Evolutionary conservation across 2,113 vertebrate species (phyloP), one percentile per base, ranked within the genome.

Genomic region (Pterocles gutturalis): DNA sequence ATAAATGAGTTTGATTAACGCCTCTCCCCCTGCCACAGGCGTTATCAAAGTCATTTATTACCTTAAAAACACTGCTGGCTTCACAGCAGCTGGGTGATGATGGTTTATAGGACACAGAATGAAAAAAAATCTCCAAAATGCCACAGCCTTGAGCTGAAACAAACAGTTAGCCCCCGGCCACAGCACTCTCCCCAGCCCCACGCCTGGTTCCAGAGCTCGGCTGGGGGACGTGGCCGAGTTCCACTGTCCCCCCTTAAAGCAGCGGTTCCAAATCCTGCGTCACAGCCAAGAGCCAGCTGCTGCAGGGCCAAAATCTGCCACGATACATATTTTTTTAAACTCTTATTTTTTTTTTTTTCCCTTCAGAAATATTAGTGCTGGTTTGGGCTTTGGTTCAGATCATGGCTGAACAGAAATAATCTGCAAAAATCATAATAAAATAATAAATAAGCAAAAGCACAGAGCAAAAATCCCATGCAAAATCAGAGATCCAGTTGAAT

Each of bases 11-110:
- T 79, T 83, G 78, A 88, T 93, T 64, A 51, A 72, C 2, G 8
- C 65, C 65, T 84, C 61, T 45, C 26, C 49, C 29, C n/a, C 43
- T 1, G 0, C 48, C 1, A 1, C 0, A 2, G 29, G 64, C 2
- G 5, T 77, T 96, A 94, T 95, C 71, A 70, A 70, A 70, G 26
- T 53, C 2, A 55, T 96, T 95, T 75, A 60, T 94, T 73, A 53
- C 62, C 73, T 70, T 34, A 7, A 2, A 60, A 91, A 61, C n/a
- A 5, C 49, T 4, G 3, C 83, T 73, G 54, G 78, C 41, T 41
- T 70, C 31, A 33, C 55, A 22, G 82, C 64, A 31, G 86, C 79
- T 38, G 62, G 33, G 31, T 8, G 49, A 54, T 8, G 49, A 54
- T 55, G 57, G 26, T 16, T 79, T 80, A 72, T 24, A 64, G 60